Percentiles rank a stretch among this genome's conserved stretches.
These are phyloP conservation scores for Anhinga anhinga DNA, from an alignment of 2,113 vertebrate species.

Conservation along the genomic window DNA sequence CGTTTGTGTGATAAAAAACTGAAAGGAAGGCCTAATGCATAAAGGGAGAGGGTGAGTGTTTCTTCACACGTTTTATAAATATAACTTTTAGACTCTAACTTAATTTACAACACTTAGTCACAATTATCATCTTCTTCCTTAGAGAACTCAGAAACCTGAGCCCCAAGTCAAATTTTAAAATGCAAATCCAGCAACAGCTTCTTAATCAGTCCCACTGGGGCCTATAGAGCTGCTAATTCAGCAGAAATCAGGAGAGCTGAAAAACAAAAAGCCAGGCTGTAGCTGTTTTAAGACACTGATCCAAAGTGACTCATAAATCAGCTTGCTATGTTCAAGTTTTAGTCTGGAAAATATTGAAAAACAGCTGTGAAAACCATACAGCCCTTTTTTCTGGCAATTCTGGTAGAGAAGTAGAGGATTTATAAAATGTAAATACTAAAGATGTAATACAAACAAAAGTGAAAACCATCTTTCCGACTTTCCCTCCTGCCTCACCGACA, in stretches of 20 bases:
- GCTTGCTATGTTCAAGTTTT: conserved; percentile 82
- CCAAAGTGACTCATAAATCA: conserved; percentile 93
- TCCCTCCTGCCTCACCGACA: conserved; percentile 25
- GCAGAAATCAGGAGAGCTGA: conserved; percentile 90
- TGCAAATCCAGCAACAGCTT: conserved; percentile 84
- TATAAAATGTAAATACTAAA: conserved; percentile 65
- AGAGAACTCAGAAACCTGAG: conserved; percentile 69
- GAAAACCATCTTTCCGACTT: conserved; percentile 64
- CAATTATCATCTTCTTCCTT: conserved; percentile 64
- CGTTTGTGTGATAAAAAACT: background rate
- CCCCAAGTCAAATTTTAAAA: conserved; percentile 76
- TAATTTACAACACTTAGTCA: conserved; percentile 61
- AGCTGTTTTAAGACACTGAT: conserved; percentile 89
- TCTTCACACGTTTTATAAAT: conserved; percentile 29
- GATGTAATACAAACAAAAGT: conserved; percentile 66
- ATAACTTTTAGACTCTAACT: conserved; percentile 45
- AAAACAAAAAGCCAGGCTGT: conserved; percentile 86
- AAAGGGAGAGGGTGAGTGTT: background rate
- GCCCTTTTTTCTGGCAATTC: conserved; percentile 57
- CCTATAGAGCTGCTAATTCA: conserved; percentile 89
- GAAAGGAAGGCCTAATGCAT: background rate
- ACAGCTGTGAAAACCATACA: conserved; percentile 82
- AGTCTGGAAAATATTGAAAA: conserved; percentile 83
- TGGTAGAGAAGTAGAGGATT: conserved; percentile 57
- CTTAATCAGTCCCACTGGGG: conserved; percentile 88